Evolutionary conservation across 1,140 invertebrate species (phyloP).

Genomic region (Calephelis nemesis): DNA sequence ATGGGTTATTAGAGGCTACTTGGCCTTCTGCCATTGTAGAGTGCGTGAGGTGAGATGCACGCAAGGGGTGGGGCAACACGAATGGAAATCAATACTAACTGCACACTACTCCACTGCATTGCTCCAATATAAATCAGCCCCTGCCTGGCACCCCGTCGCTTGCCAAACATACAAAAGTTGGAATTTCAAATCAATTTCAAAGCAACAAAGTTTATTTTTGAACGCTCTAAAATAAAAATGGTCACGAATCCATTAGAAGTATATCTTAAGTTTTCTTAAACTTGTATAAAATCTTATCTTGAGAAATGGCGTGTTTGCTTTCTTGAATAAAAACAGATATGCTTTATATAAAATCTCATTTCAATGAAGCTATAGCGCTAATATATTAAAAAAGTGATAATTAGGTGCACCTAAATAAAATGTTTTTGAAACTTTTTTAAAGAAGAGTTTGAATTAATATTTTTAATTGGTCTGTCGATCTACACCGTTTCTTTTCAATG

Average conservation of each 20-base stretch:
- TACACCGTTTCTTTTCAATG: no score
- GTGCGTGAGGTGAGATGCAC: conserved; percentile 72
- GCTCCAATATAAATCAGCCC: conserved; percentile 80
- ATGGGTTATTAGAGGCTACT: conserved; percentile 34
- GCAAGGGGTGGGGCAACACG: conserved; percentile 56
- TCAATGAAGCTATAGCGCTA: background rate
- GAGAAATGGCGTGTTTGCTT: conserved; percentile 28
- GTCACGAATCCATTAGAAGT: conserved; percentile 66
- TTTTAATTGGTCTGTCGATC: no score
- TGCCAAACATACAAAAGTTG: conserved; percentile 49
- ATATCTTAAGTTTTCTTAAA: conserved; percentile 54
- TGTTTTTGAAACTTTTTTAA: no score
- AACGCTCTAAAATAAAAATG: conserved; percentile 42
- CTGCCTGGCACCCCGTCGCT: conserved; percentile 64
- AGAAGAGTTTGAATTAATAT: no score
- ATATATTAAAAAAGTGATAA: background rate
- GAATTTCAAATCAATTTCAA: conserved; percentile 10
- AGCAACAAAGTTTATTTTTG: conserved; percentile 26
- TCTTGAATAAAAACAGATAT: conserved; percentile 26
- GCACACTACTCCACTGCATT: conserved; percentile 78
- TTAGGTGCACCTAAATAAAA: no score
- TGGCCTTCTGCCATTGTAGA: conserved; percentile 72
- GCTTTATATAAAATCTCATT: conserved; percentile 1
- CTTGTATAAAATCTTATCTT: conserved; percentile 39
- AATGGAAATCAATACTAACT: conserved; percentile 80